Base-by-base conservation (phyloP, 1,140 invertebrate species). In the Paraescarpia echinospica region DNA sequence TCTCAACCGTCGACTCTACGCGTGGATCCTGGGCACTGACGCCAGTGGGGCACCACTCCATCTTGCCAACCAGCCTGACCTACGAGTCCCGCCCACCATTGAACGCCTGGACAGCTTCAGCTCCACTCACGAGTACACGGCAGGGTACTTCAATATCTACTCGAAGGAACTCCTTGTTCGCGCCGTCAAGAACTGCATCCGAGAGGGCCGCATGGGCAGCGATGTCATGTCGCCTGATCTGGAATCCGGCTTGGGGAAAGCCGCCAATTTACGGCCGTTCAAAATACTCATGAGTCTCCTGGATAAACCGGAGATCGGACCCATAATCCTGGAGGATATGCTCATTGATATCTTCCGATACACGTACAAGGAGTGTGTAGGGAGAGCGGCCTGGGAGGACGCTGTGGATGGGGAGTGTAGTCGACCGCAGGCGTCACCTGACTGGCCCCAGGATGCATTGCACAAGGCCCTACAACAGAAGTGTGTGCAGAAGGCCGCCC, bases 271-370 rank as follows among this genome's bases (percentile, higher is more conserved):
- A 35, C 97, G 97, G 95, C 98, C 98, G 8, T 99, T 98, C 95
- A 97, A 98, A 93, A 97, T 99, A 91, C 96, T 99, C 92, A 97
- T 98, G 12, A 98, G 98, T 77, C 96, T 99, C 48, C 96, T 99
- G 34, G 98, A 99, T 95, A 98, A 98, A 95, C 97, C 97, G 88
- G 98, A 99, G 96, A 98, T 99, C 92, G 98, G 98, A 22, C 97
- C 97, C 90, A 97, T 97, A 18, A 98, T 99, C 94, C 95, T 99
- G 91, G 98, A 99, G 94, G 97, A 98, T 95, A 97, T 98, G 93
- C 96, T 99, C 12, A 97, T 98, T 93, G 98, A 99, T 95, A 97
- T 99, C 91, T 98, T 99, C 95, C 97, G 98, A 96, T 97, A 96
- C 93, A 92, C 96, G 33, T 95, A 95, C 90, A 93, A 93, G 89